Base-by-base conservation (phyloP, 2,113 vertebrate species). In the Lota lota region DNA sequence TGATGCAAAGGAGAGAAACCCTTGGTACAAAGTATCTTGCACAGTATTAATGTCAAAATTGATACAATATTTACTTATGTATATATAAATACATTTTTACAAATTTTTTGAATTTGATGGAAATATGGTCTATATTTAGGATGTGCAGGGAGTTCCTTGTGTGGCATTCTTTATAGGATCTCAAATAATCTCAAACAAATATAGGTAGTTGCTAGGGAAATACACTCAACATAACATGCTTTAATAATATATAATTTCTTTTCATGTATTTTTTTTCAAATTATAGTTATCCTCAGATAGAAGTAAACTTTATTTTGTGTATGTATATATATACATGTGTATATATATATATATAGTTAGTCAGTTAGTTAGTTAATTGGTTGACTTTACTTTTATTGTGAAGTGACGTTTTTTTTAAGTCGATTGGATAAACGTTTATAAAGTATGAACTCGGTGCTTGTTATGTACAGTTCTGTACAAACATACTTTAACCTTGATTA, bases 331-430 rank as follows among this genome's bases (percentile, higher is more conserved):
- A 33, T 33, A 33, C 28, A 33, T 33, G 28, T 33, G 28, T 33
- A 33, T 33, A 4, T 33, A 4, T 33, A 6, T 4, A 33, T 33
- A 33, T 33, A 33, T 33, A 33, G 4, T 4, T 33, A 33, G 24
- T 2, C 4, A 24, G 24, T 24, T 24, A 24, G 28, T 33, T 67
- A 76, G 82, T 87, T 76, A 73, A 84, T 68, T 66, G 73, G 78
- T 85, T 67, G 89, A 85, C 82, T 88, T 85, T 82, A 75, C 83
- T 72, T 89, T 79, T 88, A 86, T 85, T 90, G 86, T 83, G 87
- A 87, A 89, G 78, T 90, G 80, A 81, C 90, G 86, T 90, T 90
- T 83, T 4, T 84, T 88, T 86, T 79, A 83, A 79, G 81, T 86
- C 75, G 85, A 73, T 86, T 88, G 83, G 88, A 75, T 79, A 82